Conservation (phyloP, 37 sponge, comb jelly and placozoan genomes). For the Amphimedon queenslandica region DNA sequence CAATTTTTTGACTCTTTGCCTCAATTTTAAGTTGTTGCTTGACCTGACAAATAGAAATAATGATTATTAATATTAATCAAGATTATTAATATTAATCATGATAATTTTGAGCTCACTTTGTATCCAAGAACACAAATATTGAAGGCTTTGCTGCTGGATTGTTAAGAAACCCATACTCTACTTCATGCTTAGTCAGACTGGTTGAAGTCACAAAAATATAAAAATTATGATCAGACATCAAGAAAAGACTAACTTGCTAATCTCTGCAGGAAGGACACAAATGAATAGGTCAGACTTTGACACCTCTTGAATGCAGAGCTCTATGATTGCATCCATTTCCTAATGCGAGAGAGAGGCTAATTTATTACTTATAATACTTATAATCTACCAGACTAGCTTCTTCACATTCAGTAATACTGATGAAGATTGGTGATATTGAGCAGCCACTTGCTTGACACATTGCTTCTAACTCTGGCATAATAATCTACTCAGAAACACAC, state of each 20-base stretch:
- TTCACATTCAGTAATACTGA: not conserved
- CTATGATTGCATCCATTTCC: not conserved
- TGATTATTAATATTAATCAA: no score
- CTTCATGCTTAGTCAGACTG: conserved; percentile 32
- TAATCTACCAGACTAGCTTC: not conserved
- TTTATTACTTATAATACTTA: not conserved
- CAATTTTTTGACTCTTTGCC: no score
- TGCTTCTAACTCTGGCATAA: conserved; percentile 2
- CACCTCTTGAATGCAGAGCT: not conserved
- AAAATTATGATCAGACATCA: not conserved
- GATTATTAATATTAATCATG: no score
- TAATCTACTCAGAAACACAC: no score
- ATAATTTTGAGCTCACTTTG: conserved; percentile 7
- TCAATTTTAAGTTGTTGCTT: no score
- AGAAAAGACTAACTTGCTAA: not conserved
- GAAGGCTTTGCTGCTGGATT: conserved; percentile 32
- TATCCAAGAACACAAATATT: conserved; percentile 25
- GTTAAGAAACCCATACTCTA: conserved; percentile 52
- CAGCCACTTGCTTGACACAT: conserved; percentile 6
- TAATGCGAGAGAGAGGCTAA: not conserved
- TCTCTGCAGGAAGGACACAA: conserved; percentile 1
- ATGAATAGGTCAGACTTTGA: conserved; percentile 26
- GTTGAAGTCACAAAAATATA: not conserved
- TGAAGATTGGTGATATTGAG: conserved; percentile 4
- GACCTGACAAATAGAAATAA: not conserved